Evolutionary conservation across 1,140 invertebrate species (phyloP).

Genomic region (Lordiphosa clarofinis): DNA sequence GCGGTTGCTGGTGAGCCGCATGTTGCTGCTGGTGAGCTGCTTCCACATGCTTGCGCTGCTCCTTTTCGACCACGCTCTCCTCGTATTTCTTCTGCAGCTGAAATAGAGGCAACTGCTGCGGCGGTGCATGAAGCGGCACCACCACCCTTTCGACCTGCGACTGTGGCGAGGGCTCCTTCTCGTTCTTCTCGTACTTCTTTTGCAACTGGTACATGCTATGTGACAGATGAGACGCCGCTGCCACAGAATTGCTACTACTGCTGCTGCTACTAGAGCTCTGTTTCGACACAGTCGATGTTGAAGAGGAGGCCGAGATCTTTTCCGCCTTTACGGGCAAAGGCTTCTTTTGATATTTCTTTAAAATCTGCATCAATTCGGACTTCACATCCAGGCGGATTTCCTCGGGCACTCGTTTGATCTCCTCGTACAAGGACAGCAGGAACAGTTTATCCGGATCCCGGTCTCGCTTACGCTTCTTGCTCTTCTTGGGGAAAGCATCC

Average conservation of each 20-base stretch:
- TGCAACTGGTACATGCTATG: constrained; percentile 77
- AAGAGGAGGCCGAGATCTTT: constrained; percentile 48
- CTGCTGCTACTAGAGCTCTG: constrained; percentile 48
- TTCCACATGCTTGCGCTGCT: constrained; percentile 67
- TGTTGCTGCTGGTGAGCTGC: constrained; percentile 63
- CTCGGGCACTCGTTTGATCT: constrained; percentile 73
- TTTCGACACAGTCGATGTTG: constrained; percentile 50
- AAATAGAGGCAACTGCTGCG: constrained; percentile 66
- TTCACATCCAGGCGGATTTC: constrained; percentile 73
- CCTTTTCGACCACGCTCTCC: constrained; percentile 57
- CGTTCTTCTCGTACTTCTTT: constrained; percentile 74
- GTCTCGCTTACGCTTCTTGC: constrained; percentile 68
- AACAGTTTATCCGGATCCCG: constrained; percentile 74
- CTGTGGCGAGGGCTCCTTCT: constrained; percentile 69
- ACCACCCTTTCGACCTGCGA: constrained; percentile 64
- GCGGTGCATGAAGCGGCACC: constrained; percentile 53
- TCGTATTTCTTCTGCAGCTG: constrained; percentile 76
- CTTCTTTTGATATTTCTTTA: constrained; percentile 76
- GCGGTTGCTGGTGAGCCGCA: constrained; percentile 67
- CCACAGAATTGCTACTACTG: constrained; percentile 41
- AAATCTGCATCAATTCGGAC: constrained; percentile 74
- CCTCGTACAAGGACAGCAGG: constrained; percentile 67
- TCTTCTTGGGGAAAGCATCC: constrained; percentile 76
- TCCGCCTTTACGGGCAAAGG: constrained; percentile 61
- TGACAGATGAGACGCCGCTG: constrained; percentile 45